Base-by-base conservation (phyloP, 2,888 invertebrate species). In the Theretra japonica region DNA sequence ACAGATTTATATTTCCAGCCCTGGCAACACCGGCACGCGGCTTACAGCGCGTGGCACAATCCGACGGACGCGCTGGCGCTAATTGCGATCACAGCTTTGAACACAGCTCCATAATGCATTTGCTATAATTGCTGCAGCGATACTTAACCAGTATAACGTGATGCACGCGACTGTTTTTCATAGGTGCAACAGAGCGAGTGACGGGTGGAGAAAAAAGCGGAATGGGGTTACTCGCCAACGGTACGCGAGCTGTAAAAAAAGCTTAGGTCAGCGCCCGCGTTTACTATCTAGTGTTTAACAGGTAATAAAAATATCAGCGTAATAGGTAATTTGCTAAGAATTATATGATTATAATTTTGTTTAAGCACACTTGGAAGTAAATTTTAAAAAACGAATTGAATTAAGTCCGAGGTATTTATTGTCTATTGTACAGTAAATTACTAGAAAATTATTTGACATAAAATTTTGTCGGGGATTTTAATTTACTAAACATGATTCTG, bases 81-180 rank as follows among this genome's bases (percentile, higher is more conserved):
- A 84, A 84, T 83, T 82, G 78, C 80, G 73, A 80, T 76, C 82
- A 73, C 74, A 77, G 75, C 73, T 60, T 41, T 41, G 53, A 21
- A 57, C 62, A 19, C 73, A 79, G 79, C 81, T 83, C 83, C 82
- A 86, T 87, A 88, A 86, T 84, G 88, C 82, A 89, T 86, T 83
- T 83, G 82, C 80, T 77, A 75, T 85, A 86, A 88, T 86, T 86
- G 83, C 81, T 77, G 80, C 41, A 65, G 65, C 82, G 80, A 88
- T 86, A 82, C 82, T 78, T 72, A 68, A 76, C 72, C 72, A 72
- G 58, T 60, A 75, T 70, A 70, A 83, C 86, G 86, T 88, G 83
- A 85, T 82, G 81, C 90, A 89, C 88, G 90, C 90, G 83, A 90
- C 81, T 74, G 74, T 91, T 91, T 91, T 86, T 86, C 83, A 84